These are phyloP conservation scores for Pogonomyrmex californicus DNA, from an alignment of 1,140 invertebrate species.

Conservation along the genomic window DNA sequence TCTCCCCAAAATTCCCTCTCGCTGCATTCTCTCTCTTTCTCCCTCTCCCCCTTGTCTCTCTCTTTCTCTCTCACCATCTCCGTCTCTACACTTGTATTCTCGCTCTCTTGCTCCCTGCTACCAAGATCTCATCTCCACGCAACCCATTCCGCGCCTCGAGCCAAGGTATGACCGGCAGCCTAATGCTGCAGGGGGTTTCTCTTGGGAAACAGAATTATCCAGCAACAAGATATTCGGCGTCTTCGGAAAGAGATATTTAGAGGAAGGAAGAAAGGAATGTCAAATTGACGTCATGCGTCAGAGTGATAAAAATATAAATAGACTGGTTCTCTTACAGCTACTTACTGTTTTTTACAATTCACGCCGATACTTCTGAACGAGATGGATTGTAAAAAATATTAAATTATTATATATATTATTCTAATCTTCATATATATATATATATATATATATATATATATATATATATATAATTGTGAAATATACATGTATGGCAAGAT, in stretches of 20 bases:
- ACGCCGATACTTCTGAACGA: background rate
- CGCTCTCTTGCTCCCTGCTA: slow-evolving; percentile 36
- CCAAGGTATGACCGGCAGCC: slow-evolving; percentile 70
- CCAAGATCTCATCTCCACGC: slow-evolving; percentile 70
- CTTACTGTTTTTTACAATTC: background rate
- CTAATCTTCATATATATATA: background rate
- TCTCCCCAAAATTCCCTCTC: slow-evolving; percentile 72
- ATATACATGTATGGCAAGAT: background rate
- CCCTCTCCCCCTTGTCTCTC: slow-evolving; percentile 28
- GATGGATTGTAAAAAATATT: background rate
- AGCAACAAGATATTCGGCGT: slow-evolving; percentile 38
- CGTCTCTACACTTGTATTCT: slow-evolving; percentile 27
- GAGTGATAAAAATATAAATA: slow-evolving; percentile 5
- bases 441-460: no score
- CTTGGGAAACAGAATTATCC: slow-evolving; percentile 52
- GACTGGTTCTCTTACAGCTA: background rate
- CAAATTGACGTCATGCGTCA: slow-evolving; percentile 16
- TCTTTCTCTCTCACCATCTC: background rate
- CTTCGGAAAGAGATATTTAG: slow-evolving; percentile 29
- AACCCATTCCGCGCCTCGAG: slow-evolving; percentile 69
- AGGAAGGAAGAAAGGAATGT: slow-evolving; percentile 22
- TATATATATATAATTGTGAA: background rate
- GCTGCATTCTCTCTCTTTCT: slow-evolving; percentile 53
- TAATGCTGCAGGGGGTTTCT: slow-evolving; percentile 54
- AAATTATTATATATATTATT: no score